Evolutionary conservation across 2,888 invertebrate genomes (phyloP).

Genomic region (Drosophila colorata): DNA sequence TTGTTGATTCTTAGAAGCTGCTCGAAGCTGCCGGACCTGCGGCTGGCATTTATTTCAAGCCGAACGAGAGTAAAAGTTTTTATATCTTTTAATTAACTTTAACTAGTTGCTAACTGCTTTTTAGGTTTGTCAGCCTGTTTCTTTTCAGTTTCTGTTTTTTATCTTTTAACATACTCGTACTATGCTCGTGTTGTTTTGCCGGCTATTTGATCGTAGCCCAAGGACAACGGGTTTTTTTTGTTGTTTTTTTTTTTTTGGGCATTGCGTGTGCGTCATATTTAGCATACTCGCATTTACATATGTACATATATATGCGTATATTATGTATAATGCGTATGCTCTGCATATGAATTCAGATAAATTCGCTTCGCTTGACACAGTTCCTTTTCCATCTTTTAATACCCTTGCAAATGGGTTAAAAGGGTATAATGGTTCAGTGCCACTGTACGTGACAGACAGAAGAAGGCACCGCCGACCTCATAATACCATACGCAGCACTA

Average conservation of each 20-base stretch:
- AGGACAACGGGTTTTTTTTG: constrained; percentile 68
- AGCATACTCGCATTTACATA: constrained; percentile 64
- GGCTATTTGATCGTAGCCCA: constrained; percentile 55
- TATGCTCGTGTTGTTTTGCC: constrained; percentile 61
- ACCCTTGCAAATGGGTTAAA: too few relatives aligned
- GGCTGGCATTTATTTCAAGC: constrained; percentile 13
- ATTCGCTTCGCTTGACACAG: constrained; percentile 22
- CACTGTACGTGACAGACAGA: too few relatives aligned
- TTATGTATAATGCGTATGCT: constrained; percentile 28
- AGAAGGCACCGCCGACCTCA: too few relatives aligned
- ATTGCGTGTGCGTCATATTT: constrained; percentile 66
- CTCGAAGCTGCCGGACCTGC: constrained; percentile 21
- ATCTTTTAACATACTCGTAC: constrained; percentile 18
- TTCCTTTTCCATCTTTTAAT: constrained; percentile 1
- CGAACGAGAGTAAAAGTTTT: constrained; percentile 70
- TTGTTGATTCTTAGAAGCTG: constrained; percentile 46
- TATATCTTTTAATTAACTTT: constrained; percentile 48
- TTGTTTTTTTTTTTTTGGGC: constrained; percentile 22
- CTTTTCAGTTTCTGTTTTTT: constrained; percentile 12
- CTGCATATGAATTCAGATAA: constrained; percentile 3
- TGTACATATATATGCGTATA: constrained; percentile 20
- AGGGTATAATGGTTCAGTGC: too few relatives aligned
- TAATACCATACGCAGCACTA: too few relatives aligned
- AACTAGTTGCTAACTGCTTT: constrained; percentile 69
- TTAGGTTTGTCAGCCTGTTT: constrained; percentile 23